A percentile compares a stretch with the other conserved stretches of the same genome.
Evolutionary conservation across 1,140 invertebrate genomes (phyloP).

Genomic region (Orchestia grillus): DNA sequence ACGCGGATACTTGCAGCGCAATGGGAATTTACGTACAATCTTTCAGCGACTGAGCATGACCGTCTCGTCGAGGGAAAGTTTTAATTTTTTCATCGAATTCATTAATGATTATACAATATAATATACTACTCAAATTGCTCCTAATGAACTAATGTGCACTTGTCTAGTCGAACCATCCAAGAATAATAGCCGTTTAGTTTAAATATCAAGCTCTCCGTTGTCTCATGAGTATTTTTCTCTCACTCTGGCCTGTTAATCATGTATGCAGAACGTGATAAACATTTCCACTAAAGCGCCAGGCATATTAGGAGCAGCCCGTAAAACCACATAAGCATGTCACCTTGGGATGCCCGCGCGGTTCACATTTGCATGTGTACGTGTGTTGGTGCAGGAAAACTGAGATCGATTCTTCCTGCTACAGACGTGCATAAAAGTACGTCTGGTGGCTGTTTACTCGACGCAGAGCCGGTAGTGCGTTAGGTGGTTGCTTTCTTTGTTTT

Average conservation of each 20-base stretch:
- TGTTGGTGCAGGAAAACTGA: neutral
- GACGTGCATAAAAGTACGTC: neutral
- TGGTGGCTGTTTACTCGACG: neutral
- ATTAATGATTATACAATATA: too few species aligned
- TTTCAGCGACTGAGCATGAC: neutral
- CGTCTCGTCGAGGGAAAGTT: neutral
- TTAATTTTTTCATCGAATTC: neutral
- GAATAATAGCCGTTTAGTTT: neutral
- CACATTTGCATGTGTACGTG: neutral
- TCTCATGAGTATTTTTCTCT: neutral
- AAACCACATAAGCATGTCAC: neutral
- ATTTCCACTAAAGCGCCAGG: neutral
- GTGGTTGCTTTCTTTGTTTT: slow-evolving; percentile 45
- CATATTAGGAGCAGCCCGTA: too few species aligned
- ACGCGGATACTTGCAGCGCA: neutral
- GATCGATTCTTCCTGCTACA: neutral
- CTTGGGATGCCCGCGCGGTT: neutral
- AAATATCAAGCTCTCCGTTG: neutral
- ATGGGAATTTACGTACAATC: too few species aligned
- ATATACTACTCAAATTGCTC: too few species aligned
- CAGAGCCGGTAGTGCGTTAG: neutral
- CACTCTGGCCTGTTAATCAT: neutral
- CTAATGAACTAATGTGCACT: neutral
- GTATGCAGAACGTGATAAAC: neutral
- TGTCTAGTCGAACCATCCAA: neutral